These are phyloP conservation scores for Leptoclinus maculatus DNA, from an alignment of 2,797 vertebrate species.

Conservation along the genomic window DNA sequence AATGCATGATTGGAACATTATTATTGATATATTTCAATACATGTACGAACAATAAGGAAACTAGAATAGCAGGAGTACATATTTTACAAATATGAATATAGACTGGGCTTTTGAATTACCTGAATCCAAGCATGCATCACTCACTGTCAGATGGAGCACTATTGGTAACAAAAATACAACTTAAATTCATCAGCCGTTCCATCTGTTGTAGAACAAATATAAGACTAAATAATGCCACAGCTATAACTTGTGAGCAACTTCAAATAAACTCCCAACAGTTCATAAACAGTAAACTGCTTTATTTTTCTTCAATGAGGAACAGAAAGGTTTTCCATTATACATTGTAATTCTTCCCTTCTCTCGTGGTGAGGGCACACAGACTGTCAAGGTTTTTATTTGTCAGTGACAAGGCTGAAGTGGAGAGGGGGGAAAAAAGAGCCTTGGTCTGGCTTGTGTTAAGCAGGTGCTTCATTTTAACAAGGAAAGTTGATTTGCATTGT, in stretches of 20 bases:
- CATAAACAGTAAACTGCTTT: slow-evolving; percentile 27
- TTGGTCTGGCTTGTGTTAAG: slow-evolving; percentile 59
- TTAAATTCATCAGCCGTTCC: not conserved
- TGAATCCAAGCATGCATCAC: not conserved
- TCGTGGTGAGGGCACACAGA: slow-evolving; percentile 51
- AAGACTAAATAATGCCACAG: slow-evolving; percentile 14
- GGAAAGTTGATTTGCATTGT: slow-evolving; percentile 52
- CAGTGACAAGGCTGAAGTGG: slow-evolving; percentile 65
- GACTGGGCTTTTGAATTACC: not conserved
- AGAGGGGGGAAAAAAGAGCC: slow-evolving; percentile 31
- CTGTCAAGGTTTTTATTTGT: slow-evolving; percentile 76
- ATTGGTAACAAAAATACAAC: not conserved
- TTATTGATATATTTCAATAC: not conserved
- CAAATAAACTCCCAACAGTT: slow-evolving; percentile 27
- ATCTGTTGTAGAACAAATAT: slow-evolving; percentile 7
- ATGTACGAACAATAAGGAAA: not conserved
- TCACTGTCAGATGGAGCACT: not conserved
- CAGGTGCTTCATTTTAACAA: slow-evolving; percentile 67
- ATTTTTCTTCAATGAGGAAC: slow-evolving; percentile 44
- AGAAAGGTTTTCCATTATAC: slow-evolving; percentile 75
- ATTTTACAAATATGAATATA: not conserved
- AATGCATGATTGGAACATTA: not conserved
- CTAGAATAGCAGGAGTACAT: not conserved
- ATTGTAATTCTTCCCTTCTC: slow-evolving; percentile 64
- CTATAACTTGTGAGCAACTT: slow-evolving; percentile 44